phyloP scores from a whole-genome alignment of 2,888 invertebrate genomes.

The Morinoia aosen region DNA sequence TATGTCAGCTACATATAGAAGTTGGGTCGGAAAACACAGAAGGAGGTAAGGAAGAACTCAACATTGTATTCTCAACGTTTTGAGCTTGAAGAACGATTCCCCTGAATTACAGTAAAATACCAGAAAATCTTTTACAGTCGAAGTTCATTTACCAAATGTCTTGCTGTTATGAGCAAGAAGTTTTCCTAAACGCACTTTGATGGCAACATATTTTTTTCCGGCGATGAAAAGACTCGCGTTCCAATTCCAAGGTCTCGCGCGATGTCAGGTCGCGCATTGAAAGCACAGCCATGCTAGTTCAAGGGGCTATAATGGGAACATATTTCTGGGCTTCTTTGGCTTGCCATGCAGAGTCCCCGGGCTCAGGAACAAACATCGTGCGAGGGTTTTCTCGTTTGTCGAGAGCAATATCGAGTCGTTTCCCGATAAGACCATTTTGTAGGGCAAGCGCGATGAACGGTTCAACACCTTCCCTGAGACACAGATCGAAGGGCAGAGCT shows the following conservation, averaged over 20 bases:
- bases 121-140: too few relatives aligned
- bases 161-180: too few relatives aligned
- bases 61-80: too few relatives aligned
- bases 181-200: too few relatives aligned
- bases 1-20: too few relatives aligned
- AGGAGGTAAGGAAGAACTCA: too few relatives aligned
- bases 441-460: constrained; percentile 3
- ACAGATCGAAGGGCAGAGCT: constrained; percentile 1
- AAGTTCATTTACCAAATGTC: too few relatives aligned
- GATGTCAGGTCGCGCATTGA: background rate
- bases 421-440: constrained; percentile 44
- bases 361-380: constrained; percentile 16
- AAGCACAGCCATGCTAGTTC: background rate
- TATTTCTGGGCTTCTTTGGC: background rate
- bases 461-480: constrained; percentile 28
- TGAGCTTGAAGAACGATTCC: too few relatives aligned
- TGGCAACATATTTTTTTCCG: background rate
- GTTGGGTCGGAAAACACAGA: too few relatives aligned
- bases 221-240: background rate
- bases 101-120: too few relatives aligned
- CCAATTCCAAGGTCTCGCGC: background rate
- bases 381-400: constrained; percentile 31
- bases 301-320: background rate
- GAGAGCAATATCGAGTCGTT: constrained; percentile 43
- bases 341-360: constrained; percentile 2